phyloP scores from a whole-genome alignment of 2,113 vertebrate genomes.

The Strigops habroptila region DNA sequence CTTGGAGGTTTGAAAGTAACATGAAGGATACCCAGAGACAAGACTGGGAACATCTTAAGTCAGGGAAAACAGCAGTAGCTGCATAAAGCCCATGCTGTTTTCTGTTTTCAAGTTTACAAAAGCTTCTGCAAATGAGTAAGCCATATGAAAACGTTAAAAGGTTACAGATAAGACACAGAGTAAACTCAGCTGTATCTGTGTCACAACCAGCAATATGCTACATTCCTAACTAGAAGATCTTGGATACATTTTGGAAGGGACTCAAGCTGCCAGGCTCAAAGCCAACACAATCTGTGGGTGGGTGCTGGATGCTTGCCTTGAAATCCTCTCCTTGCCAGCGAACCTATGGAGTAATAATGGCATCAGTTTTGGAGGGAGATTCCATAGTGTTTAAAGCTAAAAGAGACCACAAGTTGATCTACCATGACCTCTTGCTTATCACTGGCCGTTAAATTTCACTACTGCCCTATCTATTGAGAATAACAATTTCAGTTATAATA shows the following conservation, averaged over 20 bases:
- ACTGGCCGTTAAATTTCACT: background rate
- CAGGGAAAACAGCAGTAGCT: background rate
- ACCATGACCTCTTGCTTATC: background rate
- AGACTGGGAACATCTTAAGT: background rate
- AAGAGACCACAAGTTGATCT: background rate
- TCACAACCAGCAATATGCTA: slow-evolving; percentile 35
- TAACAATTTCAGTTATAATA: background rate
- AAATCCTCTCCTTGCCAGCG: slow-evolving; percentile 41
- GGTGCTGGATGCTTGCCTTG: slow-evolving; percentile 51
- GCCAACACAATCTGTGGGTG: slow-evolving; percentile 68
- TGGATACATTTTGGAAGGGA: slow-evolving; percentile 18
- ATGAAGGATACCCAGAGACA: background rate
- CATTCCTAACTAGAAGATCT: slow-evolving; percentile 47
- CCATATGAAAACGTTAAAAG: slow-evolving; percentile 46
- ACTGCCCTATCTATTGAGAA: background rate
- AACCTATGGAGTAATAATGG: slow-evolving; percentile 42
- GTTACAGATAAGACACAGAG: slow-evolving; percentile 52
- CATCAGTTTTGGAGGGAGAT: slow-evolving; percentile 13
- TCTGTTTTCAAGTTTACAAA: slow-evolving; percentile 36
- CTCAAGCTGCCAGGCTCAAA: slow-evolving; percentile 35
- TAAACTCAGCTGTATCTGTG: slow-evolving; percentile 43
- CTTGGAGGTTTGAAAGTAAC: slow-evolving; percentile 42
- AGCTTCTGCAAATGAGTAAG: slow-evolving; percentile 29
- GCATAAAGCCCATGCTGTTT: slow-evolving; percentile 23
- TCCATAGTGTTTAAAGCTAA: background rate